Percentiles rank a stretch among this genome's conserved stretches.
phyloP scores from a whole-genome alignment of 2,888 invertebrate species.

The Mechanitis mazaeus region DNA sequence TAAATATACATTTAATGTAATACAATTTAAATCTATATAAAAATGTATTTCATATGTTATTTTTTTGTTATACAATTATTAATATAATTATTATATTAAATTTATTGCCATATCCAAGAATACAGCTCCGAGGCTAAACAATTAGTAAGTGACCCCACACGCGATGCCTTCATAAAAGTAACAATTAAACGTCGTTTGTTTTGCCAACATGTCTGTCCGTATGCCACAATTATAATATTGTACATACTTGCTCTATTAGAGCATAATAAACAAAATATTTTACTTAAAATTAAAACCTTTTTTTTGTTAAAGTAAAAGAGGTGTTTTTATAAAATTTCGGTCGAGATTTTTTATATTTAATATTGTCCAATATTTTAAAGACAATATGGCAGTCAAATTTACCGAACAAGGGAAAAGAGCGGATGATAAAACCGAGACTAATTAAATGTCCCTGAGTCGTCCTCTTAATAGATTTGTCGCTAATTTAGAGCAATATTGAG shows the following conservation, averaged over 20 bases:
- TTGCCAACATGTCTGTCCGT: slow-evolving; percentile 36
- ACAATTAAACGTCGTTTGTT: slow-evolving; percentile 69
- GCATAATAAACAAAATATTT: no score
- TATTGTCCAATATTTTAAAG: slow-evolving; percentile 58
- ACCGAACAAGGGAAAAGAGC: slow-evolving; percentile 60
- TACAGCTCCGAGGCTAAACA: slow-evolving; percentile 35
- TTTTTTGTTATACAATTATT: no score
- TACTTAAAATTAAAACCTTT: no score
- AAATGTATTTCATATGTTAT: no score
- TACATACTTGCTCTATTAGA: no score
- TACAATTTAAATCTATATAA: no score
- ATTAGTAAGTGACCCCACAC: slow-evolving; percentile 63
- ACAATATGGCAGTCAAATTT: slow-evolving; percentile 64
- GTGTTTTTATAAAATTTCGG: not conserved
- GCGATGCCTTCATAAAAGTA: slow-evolving; percentile 68
- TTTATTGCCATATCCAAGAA: slow-evolving; percentile 22
- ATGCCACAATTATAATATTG: not conserved
- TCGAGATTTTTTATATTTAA: slow-evolving; percentile 12
- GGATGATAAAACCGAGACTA: slow-evolving; percentile 72
- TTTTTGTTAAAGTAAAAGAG: not conserved
- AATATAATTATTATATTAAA: not conserved
- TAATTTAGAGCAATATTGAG: slow-evolving; percentile 67
- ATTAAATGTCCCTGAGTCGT: slow-evolving; percentile 70
- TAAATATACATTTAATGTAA: no score
- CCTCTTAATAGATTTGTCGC: slow-evolving; percentile 72